Conservation (phyloP, 2,113 vertebrate genomes). For the Perccottus glenii region DNA sequence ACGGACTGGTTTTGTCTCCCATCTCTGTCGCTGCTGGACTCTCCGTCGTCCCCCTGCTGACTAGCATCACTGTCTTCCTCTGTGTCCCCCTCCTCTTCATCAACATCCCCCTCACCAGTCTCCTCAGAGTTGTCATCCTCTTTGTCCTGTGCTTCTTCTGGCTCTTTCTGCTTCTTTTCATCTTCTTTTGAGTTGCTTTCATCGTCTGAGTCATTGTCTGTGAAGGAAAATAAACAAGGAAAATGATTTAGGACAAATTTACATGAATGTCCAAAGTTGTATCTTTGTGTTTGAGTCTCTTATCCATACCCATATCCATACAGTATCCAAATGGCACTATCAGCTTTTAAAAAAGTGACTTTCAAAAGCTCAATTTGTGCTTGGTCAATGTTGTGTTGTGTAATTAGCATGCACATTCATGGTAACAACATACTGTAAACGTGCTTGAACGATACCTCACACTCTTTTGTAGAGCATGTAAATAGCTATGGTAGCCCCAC, state of each 20-base stretch:
- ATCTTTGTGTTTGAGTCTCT: too few species aligned
- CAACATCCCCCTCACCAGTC: constrained; percentile 5
- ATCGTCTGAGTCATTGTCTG: constrained; percentile 67
- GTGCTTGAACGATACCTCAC: too few species aligned
- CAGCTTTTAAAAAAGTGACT: too few species aligned
- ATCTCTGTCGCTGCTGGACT: constrained; percentile 69
- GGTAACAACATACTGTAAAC: too few species aligned
- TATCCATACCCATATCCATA: too few species aligned
- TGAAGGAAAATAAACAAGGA: background rate
- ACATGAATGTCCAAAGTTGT: too few species aligned
- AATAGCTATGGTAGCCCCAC: too few species aligned
- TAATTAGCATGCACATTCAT: too few species aligned
- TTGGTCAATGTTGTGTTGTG: too few species aligned
- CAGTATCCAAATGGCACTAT: too few species aligned
- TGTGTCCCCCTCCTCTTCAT: constrained; percentile 16
- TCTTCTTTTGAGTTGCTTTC: constrained; percentile 44
- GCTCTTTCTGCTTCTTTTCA: constrained; percentile 12
- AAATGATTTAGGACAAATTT: constrained; percentile 5
- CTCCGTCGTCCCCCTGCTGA: constrained; percentile 38
- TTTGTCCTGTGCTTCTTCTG: constrained; percentile 11
- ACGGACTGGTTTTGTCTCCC: constrained; percentile 71
- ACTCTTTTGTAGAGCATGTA: too few species aligned
- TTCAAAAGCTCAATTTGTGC: too few species aligned
- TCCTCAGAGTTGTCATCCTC: constrained; percentile 27
- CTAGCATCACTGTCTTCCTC: constrained; percentile 46